These are phyloP conservation scores for Pseudonaja textilis DNA, from an alignment of 2,113 vertebrate genomes.

Conservation along the genomic window DNA sequence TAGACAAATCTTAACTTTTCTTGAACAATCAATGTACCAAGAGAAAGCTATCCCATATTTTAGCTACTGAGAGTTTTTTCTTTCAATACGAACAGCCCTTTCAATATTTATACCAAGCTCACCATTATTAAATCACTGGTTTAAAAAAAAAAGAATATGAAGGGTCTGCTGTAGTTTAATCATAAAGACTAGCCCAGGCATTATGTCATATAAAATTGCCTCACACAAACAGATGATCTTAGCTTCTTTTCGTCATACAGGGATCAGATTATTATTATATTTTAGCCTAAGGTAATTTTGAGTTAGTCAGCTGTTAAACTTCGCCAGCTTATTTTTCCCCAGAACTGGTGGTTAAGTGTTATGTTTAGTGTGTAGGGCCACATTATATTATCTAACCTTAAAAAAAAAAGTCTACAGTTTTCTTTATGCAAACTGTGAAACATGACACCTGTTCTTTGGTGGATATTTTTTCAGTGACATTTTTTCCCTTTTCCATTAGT, in stretches of 20 bases:
- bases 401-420: conserved; percentile 56
- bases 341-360: conserved; percentile 76
- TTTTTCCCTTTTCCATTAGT: conserved; percentile 44
- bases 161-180: conserved; percentile 73
- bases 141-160: conserved; percentile 45
- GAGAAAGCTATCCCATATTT: conserved; percentile 63
- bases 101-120: conserved; percentile 77
- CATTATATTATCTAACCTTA: conserved; percentile 59
- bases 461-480: conserved; percentile 47
- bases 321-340: conserved; percentile 70
- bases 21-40: conserved; percentile 64
- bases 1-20: conserved; percentile 64
- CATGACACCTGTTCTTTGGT: conserved; percentile 49
- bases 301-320: conserved; percentile 66
- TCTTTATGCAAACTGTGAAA: conserved; percentile 60
- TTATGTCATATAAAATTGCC: conserved; percentile 73
- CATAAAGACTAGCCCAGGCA: conserved; percentile 70
- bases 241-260: conserved; percentile 64
- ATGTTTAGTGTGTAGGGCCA: conserved; percentile 66
- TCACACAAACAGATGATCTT: conserved; percentile 67
- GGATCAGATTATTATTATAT: conserved; percentile 65
- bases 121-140: conserved; percentile 77
- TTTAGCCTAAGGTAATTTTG: conserved; percentile 76
- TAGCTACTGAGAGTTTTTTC: conserved; percentile 40
- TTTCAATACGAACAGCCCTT: conserved; percentile 53